phyloP scores from a whole-genome alignment of 2,797 vertebrate genomes.

The Tarsius wallacei region DNA sequence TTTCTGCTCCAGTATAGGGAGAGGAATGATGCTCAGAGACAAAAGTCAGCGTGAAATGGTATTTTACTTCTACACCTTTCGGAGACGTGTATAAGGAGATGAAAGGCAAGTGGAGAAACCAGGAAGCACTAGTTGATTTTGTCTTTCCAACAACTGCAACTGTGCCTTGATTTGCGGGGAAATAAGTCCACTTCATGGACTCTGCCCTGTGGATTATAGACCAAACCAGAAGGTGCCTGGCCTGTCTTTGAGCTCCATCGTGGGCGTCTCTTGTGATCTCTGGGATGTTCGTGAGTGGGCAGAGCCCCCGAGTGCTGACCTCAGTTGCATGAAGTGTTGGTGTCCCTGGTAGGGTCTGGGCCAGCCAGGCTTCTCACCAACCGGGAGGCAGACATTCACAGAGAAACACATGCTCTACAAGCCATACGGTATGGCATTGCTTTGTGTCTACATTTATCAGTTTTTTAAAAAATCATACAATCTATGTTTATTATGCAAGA shows the following conservation, averaged over 20 bases:
- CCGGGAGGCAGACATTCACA: not conserved
- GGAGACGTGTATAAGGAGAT: not conserved
- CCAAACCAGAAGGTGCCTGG: not conserved
- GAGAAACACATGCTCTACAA: not conserved
- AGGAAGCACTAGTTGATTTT: not conserved
- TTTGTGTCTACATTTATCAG: not conserved
- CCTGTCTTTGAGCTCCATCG: not conserved
- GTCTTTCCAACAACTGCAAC: not conserved
- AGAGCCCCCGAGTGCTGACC: not conserved
- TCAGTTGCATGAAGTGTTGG: not conserved
- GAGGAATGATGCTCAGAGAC: slow-evolving; percentile 17
- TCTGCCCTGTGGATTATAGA: not conserved
- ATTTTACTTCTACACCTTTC: slow-evolving; percentile 23
- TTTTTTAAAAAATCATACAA: slow-evolving; percentile 11
- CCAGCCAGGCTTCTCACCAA: not conserved
- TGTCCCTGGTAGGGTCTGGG: not conserved
- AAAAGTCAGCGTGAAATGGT: not conserved
- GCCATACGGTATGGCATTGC: not conserved
- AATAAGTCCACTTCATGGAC: not conserved
- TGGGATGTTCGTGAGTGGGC: not conserved
- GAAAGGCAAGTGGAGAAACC: slow-evolving; percentile 1
- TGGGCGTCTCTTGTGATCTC: not conserved
- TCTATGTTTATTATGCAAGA: not conserved
- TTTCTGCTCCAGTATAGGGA: not conserved
- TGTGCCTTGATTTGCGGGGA: not conserved